Evolutionary conservation across 2,797 vertebrate genomes (phyloP).

Genomic region (Alca torda): DNA sequence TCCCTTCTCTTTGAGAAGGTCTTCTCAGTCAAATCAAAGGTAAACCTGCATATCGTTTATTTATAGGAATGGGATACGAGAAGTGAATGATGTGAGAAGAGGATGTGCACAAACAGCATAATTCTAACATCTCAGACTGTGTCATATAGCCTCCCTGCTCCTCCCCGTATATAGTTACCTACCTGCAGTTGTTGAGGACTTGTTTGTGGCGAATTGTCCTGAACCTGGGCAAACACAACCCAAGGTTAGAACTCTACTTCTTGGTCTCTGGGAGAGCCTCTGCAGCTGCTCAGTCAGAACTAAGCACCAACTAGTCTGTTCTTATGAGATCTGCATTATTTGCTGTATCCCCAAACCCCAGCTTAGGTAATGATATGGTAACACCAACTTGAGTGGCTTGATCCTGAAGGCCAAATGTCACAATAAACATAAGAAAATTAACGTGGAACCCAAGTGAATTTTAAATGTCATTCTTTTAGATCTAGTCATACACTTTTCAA

Average conservation of each 20-base stretch:
- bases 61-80: not conserved
- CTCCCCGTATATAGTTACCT: not conserved
- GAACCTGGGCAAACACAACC: not conserved
- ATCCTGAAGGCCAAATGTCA: not conserved
- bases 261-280: not conserved
- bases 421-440: not conserved
- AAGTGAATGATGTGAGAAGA: not conserved
- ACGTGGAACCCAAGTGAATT: not conserved
- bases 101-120: not conserved
- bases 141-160: not conserved
- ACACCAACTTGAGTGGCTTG: not conserved
- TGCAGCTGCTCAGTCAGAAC: not conserved
- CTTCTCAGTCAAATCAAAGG: not conserved
- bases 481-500: not conserved
- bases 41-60: accelerated
- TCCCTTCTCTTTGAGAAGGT: not conserved
- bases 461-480: not conserved
- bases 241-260: not conserved
- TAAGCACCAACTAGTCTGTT: not conserved
- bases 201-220: not conserved
- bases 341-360: not conserved
- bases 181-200: not conserved
- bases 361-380: not conserved
- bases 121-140: not conserved
- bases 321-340: not conserved